Evolutionary conservation across 2,113 vertebrate species (phyloP), one percentile per base, ranked within the genome.

Genomic region (Ibidorhyncha struthersii): DNA sequence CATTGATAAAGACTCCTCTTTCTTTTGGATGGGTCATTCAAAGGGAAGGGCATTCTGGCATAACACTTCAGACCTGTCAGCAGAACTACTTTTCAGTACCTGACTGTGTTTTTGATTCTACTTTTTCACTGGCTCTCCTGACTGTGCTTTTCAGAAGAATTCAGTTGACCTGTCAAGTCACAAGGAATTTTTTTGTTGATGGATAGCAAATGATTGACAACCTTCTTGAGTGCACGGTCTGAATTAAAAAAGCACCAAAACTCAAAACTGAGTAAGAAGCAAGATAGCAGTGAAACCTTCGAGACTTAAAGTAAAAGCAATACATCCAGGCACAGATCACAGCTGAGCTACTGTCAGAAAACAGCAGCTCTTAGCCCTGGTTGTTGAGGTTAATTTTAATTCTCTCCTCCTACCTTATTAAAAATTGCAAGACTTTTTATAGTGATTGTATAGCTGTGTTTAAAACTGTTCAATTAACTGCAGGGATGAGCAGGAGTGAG

Each of bases 311-410:
- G 38, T 18, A 67, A 95, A 97, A 93, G 9, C 47, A 88, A 17
- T 11, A 61, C 9, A n/a, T 52, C n/a, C 53, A 70, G 23, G 29
- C 22, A 93, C 45, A 50, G 25, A 84, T 47, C 53, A 71, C 73
- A 92, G 59, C 59, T 59, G 73, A 70, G n/a, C 53, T 66, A 56
- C 34, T 30, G 40, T 27, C 65, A 81, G 34, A 78, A 67, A 80
- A 81, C 27, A 81, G 59, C 47, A 83, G 36, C 63, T 95, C 38
- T 56, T 82, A 55, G 29, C 23, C 18, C 45, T 70, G 36, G 43
- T 25, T 94, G 30, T 29, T 76, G 45, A 94, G 65, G 30, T 93
- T 86, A 50, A 93, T 77, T 91, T 96, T 89, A 87, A 82, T 89
- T 96, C 52, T 79, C 27, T 69, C 41, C 49, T 92, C 61, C 66